Evolutionary conservation across 2,888 invertebrate species (phyloP), one percentile per base, ranked within the genome.

Genomic region (Caenorhabditis doughertyi): DNA sequence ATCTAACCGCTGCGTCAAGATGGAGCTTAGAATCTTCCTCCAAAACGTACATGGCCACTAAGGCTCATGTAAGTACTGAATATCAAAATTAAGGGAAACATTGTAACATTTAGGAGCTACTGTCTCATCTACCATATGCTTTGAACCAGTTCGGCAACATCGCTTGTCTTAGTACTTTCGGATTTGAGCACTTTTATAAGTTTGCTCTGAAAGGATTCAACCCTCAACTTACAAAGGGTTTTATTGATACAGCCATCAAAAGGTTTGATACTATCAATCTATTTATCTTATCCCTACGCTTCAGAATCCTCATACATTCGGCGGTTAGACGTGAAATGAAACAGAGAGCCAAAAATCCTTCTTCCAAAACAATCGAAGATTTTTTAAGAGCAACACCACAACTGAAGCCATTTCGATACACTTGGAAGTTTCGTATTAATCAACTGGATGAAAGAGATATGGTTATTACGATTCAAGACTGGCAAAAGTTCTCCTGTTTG

Each of bases 171-270:
- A 23, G 44, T 7, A 62, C 62, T 1, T 62, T 62, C 42, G 2
- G 9, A 25, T 62, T 16, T 16, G 62, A 62, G 27, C 44, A 35
- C 23, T 60, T 39, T 32, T 60, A 60, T 23, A 62, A 62, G n/a
- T 27, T 16, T 44, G 1, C 16, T 9, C 25, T 42, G 3, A 62
- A 62, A 44, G 44, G 44, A 3, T 62, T 25, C 44, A 42, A n/a
- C 23, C 13, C 62, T n/a, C 62, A 62, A 25, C 42, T 25, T 16
- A 62, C 62, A 1, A 62, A 42, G 1, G 44, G 44, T 1, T 62
- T 62, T 21, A 23, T 25, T 2, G 44, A 62, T 27, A 13, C 44
- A 0, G 62, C 62, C 16, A 25, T 42, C 2, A 13, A 16, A 1
- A 23, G 62, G 44, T 29, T 29, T 18, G 8, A 18, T 3, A n/a